Percentiles rank a stretch among this genome's conserved stretches.
Evolutionary conservation across 2,113 vertebrate species (phyloP).

Genomic region (Cyphomyrus discorhynchus): DNA sequence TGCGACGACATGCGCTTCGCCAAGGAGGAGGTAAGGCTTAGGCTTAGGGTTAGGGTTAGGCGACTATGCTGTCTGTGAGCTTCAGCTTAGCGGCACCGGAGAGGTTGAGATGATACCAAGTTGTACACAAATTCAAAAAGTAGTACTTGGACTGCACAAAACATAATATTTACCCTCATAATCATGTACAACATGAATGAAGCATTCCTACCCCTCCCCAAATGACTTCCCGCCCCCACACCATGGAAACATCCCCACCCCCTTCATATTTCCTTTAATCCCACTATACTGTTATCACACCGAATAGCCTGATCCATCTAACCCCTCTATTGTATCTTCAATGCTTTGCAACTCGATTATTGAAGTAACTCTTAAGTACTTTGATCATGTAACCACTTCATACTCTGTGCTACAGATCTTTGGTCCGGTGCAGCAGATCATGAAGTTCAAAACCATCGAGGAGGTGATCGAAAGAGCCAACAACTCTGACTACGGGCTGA

Average conservation of each 20-base stretch:
- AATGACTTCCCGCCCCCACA: background rate
- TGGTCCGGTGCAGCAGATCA: conserved; percentile 93
- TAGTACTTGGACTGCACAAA: background rate
- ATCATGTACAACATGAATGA: background rate
- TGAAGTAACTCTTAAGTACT: conserved; percentile 78
- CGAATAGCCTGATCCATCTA: background rate
- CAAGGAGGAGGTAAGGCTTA: conserved; percentile 82
- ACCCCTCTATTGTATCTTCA: background rate
- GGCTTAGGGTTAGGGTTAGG: too few species aligned
- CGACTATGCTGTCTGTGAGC: background rate
- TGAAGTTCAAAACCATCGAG: conserved; percentile 94
- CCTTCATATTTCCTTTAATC: background rate
- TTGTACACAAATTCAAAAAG: background rate
- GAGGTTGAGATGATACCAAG: background rate
- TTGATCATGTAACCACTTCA: background rate
- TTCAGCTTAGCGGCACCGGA: background rate
- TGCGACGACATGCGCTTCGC: conserved; percentile 92
- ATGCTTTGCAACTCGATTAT: conserved; percentile 45
- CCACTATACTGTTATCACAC: background rate
- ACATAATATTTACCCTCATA: background rate
- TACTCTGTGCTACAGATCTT: conserved; percentile 73
- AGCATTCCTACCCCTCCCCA: background rate
- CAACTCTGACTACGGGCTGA: conserved; percentile 87
- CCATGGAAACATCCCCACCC: background rate
- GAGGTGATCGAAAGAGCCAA: conserved; percentile 98